Evolutionary conservation across 2,113 vertebrate genomes (phyloP).

Genomic region (Axis porcinus): DNA sequence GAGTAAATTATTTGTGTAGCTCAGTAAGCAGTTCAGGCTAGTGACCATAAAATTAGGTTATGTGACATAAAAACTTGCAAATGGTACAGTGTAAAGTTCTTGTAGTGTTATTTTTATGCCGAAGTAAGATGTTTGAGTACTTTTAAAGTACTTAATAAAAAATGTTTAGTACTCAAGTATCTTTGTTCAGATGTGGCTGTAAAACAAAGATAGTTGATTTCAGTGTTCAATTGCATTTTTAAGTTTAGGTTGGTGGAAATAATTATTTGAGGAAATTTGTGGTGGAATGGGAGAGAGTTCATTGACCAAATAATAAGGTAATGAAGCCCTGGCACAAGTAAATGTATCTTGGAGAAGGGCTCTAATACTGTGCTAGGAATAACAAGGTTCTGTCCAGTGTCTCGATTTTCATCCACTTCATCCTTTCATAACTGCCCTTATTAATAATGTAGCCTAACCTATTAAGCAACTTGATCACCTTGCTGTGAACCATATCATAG

Average conservation of each 20-base stretch:
- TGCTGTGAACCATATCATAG: background rate
- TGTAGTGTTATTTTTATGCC: conserved; percentile 19
- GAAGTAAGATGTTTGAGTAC: conserved; percentile 27
- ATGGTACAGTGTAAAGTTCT: background rate
- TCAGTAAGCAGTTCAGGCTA: background rate
- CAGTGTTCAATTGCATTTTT: conserved; percentile 16
- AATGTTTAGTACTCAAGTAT: background rate
- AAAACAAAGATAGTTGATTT: conserved; percentile 25
- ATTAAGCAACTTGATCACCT: background rate
- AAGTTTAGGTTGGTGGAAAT: background rate
- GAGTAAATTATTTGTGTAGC: background rate
- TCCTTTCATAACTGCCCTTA: background rate
- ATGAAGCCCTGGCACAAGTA: background rate
- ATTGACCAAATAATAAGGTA: background rate
- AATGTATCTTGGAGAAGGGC: background rate
- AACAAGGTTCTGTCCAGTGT: background rate
- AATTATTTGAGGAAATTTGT: conserved; percentile 9
- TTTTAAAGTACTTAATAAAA: conserved; percentile 34
- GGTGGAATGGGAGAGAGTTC: background rate
- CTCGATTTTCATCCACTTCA: background rate
- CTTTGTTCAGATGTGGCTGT: background rate
- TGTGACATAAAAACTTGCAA: conserved; percentile 17
- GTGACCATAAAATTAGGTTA: conserved; percentile 14
- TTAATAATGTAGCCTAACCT: background rate
- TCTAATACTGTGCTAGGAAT: background rate